A percentile compares a stretch with the other conserved stretches of the same genome.
Evolutionary conservation across 2,888 invertebrate genomes (phyloP).

Genomic region (Lithosia quadra): DNA sequence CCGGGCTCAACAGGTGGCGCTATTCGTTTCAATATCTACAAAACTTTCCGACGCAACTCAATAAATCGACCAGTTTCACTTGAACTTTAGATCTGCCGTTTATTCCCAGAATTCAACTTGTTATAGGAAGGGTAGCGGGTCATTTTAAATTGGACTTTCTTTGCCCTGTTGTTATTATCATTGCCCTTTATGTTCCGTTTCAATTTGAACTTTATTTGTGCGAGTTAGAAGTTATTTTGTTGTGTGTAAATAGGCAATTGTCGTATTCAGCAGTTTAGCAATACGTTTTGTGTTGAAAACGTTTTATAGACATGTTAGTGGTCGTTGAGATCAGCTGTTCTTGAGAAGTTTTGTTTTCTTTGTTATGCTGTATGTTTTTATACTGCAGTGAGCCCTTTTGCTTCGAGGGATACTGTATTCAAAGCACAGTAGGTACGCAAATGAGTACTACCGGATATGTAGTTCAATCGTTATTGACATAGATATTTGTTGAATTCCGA

Average conservation of each 20-base stretch:
- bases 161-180: constrained; percentile 82
- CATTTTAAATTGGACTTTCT: constrained; percentile 70
- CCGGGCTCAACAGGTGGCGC: constrained; percentile 82
- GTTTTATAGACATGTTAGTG: constrained; percentile 74
- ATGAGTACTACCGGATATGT: not conserved
- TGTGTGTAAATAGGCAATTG: constrained; percentile 49
- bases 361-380: constrained; percentile 39
- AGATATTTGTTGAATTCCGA: too few relatives aligned
- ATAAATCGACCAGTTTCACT: constrained; percentile 76
- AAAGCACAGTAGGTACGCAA: not conserved
- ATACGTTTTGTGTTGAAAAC: constrained; percentile 76
- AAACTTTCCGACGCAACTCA: constrained; percentile 83
- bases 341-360: constrained; percentile 48
- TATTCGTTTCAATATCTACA: constrained; percentile 86
- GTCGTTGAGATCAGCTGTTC: constrained; percentile 70
- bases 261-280: constrained; percentile 73
- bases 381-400: constrained; percentile 32
- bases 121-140: constrained; percentile 52
- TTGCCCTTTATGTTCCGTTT: constrained; percentile 64
- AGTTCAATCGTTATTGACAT: too few relatives aligned
- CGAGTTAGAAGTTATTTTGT: constrained; percentile 58
- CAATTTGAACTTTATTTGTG: constrained; percentile 69
- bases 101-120: constrained; percentile 37
- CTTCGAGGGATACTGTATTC: not conserved
- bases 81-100: constrained; percentile 52